Base-by-base conservation (phyloP, 2,113 vertebrate genomes). In the Nothocercus nigrocapillus region DNA sequence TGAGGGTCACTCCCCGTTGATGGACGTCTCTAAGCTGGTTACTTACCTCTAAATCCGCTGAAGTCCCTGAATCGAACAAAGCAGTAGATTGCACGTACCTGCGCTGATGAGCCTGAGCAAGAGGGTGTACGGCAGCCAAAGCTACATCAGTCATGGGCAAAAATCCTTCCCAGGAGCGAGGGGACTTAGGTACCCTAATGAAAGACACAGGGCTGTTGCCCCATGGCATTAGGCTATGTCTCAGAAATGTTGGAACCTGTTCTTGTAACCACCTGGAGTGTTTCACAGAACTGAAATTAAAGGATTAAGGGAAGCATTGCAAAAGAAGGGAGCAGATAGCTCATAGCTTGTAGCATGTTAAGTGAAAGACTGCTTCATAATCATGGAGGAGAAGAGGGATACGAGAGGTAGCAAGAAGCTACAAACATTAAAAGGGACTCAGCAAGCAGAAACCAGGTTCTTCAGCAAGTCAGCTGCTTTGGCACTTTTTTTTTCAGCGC, bases 251-350 rank as follows among this genome's bases (percentile, higher is more conserved):
- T 6, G 7, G 89, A 6, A 2, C 38, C 38, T 32, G 28, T 16
- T 83, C 74, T 83, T 40, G 56, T 66, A 78, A 67, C 13, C 25
- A 44, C 85, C 34, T 78, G 36, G 56, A 64, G 2, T 30, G 38
- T 86, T 93, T 78, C 80, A 80, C 51, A 83, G 80, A 75, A 76
- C 73, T 79, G 80, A 88, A 80, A 88, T 86, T 64, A 84, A 86
- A 34, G 47, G 85, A 91, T 75, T 90, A 90, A 81, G 88, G 58
- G 82, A 76, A 64, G 32, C 47, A 40, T 44, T 88, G 73, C 68
- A 85, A 70, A 85, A 14, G 8, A 32, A 30, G 8, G 77, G 59
- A 2, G 7, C 17, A 47, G 56, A 51, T 18, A 63, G 24, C 32
- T 49, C 49, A 42, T 12, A 64, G 54, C 36, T 62, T 45, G 24